Base-by-base conservation (phyloP, 2,888 invertebrate genomes). In the Drosophila greeni region DNA sequence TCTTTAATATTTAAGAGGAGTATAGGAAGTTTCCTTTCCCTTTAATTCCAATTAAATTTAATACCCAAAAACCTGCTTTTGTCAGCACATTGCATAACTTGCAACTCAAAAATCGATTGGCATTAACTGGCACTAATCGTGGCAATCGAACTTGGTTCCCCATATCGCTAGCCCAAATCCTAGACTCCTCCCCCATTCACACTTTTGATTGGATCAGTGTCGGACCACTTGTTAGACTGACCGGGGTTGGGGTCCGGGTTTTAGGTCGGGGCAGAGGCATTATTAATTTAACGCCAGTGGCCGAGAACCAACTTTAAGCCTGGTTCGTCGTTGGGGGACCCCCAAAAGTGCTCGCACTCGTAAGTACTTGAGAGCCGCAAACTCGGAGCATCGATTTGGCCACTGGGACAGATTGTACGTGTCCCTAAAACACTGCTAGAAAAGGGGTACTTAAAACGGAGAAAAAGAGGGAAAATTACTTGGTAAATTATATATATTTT, bases 341-440 rank as follows among this genome's bases (percentile, higher is more conserved):
- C 18, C 36, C 31, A 31, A 33, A 42, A 45, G 47, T 37, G 37
- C 52, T 62, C 14, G 56, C 42, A 66, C 36, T 56, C 20, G 31
- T 47, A 31, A 57, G 57, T 66, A 36, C 67, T 66, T 42, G 54
- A 66, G 61, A 12, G 53, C 42, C 40, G 20, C 18, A 51, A 70
- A 70, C 64, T 70, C 43, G 59, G 52, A 36, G 62, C 69, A 48
- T 70, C 45, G 51, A 66, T 66, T 62, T 40, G 51, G 16, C 66
- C 70, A 66, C 40, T 47, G 66, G 66, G 66, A 66, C 70, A 66
- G 47, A 42, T 60, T 60, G 62, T 57, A 31, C n/a, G 6, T 43
- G 24, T 16, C 31, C 49, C 1, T 2, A 16, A 8, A 12, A 12
- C 49, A 34, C 34, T 34, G 48, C 26, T 3, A 1, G 16, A 42